Conservation (phyloP, 2,113 vertebrate species). For the Poicephalus gulielmi region DNA sequence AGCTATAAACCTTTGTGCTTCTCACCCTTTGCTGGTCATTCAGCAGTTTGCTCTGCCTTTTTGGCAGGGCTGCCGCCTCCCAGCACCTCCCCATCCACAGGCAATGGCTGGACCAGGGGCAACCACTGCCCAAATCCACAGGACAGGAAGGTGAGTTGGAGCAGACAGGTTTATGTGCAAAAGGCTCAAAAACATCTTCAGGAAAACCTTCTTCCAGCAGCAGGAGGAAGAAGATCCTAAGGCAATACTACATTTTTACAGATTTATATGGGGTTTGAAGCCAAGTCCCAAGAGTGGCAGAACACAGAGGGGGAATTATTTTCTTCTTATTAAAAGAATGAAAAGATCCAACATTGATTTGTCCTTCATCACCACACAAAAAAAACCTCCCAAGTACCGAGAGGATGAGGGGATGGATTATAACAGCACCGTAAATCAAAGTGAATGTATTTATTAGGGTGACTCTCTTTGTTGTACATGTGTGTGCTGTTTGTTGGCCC, state of each 20-base stretch:
- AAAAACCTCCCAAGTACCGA: background rate
- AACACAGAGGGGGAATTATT: constrained; percentile 22
- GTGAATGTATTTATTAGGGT: constrained; percentile 51
- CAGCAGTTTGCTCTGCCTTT: background rate
- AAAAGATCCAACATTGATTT: constrained; percentile 57
- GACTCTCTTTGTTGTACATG: constrained; percentile 14
- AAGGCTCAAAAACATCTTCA: background rate
- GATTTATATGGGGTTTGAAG: constrained; percentile 49
- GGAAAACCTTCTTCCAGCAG: background rate
- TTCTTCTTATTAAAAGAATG: constrained; percentile 65
- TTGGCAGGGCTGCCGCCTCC: accelerated
- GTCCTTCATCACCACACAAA: constrained; percentile 48
- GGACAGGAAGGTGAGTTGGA: background rate
- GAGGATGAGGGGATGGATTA: constrained; percentile 29
- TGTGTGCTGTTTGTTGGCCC: constrained; percentile 46
- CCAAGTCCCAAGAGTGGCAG: constrained; percentile 8
- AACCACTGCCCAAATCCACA: background rate
- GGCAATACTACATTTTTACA: background rate
- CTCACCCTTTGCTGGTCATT: background rate
- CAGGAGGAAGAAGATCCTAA: background rate
- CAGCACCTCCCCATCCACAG: background rate
- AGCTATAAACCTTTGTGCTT: background rate
- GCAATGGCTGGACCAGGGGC: accelerated
- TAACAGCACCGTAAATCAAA: constrained; percentile 47
- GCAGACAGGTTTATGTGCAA: background rate